These are phyloP conservation scores for Enteromius afrohamiltoni DNA, from an alignment of 2,797 vertebrate genomes.

Conservation along the genomic window DNA sequence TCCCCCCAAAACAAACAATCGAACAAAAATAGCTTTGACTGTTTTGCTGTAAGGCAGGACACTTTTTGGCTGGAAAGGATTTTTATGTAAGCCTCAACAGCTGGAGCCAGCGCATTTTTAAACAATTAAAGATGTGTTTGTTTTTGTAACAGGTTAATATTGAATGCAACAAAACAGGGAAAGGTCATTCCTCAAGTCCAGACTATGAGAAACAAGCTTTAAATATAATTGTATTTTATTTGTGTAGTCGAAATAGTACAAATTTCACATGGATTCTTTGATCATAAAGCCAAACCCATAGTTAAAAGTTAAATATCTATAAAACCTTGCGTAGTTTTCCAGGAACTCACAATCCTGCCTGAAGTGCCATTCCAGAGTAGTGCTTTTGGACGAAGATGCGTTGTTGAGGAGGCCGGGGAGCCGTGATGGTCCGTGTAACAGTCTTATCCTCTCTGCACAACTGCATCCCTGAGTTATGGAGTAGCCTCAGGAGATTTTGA, in stretches of 20 bases:
- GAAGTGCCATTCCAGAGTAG: constrained; percentile 24
- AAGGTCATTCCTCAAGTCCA: background rate
- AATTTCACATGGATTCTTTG: background rate
- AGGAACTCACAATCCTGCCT: background rate
- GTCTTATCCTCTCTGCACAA: constrained; percentile 54
- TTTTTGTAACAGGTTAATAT: constrained; percentile 16
- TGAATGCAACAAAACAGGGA: constrained; percentile 8
- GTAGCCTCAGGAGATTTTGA: constrained; percentile 56
- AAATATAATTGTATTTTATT: constrained; percentile 1
- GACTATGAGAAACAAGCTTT: background rate
- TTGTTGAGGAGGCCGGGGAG: constrained; percentile 35
- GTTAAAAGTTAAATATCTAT: constrained; percentile 19
- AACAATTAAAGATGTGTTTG: constrained; percentile 37
- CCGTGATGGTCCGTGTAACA: constrained; percentile 42
- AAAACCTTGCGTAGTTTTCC: constrained; percentile 1
- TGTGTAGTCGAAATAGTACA: background rate
- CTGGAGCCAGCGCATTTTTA: constrained; percentile 16
- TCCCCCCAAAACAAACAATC: constrained; percentile 29
- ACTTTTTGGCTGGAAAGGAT: constrained; percentile 1
- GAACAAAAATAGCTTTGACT: constrained; percentile 24
- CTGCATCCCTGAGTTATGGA: constrained; percentile 61
- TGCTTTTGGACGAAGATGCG: constrained; percentile 27
- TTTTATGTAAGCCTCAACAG: constrained; percentile 36
- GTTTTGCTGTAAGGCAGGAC: constrained; percentile 27
- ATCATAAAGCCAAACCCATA: constrained; percentile 8